Evolutionary conservation across 2,888 invertebrate genomes (phyloP).

Genomic region (Orthosia cruda): DNA sequence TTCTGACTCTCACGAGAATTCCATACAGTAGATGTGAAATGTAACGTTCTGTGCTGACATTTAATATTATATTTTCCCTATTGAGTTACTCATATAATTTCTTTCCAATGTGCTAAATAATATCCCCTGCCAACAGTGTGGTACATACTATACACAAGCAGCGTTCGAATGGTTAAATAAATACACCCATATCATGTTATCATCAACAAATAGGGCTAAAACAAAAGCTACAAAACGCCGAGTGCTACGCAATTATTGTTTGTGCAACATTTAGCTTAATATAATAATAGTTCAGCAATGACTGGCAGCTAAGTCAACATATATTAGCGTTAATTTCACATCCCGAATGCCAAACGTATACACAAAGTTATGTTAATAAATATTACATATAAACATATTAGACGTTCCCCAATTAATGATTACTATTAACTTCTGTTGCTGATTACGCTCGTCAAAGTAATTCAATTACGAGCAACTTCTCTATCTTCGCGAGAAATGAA

Average conservation of each 20-base stretch:
- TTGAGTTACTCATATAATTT: background rate
- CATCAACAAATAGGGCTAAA: background rate
- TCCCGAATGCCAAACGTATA: background rate
- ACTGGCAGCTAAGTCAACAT: conserved; percentile 15
- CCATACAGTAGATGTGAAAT: conserved; percentile 6
- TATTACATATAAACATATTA: background rate
- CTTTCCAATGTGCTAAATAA: background rate
- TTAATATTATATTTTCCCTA: background rate
- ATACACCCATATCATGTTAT: background rate
- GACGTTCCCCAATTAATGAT: conserved; percentile 13
- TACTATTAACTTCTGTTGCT: conserved; percentile 29
- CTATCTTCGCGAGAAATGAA: conserved; percentile 16
- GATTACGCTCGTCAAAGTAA: conserved; percentile 35
- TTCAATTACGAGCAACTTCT: conserved; percentile 43
- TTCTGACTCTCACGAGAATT: conserved; percentile 4
- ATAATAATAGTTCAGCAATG: background rate
- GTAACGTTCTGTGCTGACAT: background rate
- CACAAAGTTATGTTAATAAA: background rate
- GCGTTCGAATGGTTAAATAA: background rate
- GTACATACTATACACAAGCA: background rate
- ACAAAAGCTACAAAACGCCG: background rate
- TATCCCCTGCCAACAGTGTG: background rate
- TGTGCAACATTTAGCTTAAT: background rate
- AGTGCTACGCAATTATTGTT: background rate
- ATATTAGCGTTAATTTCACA: background rate